Evolutionary conservation across 2,797 vertebrate species (phyloP).

Genomic region (Sebastes taczanowskii): DNA sequence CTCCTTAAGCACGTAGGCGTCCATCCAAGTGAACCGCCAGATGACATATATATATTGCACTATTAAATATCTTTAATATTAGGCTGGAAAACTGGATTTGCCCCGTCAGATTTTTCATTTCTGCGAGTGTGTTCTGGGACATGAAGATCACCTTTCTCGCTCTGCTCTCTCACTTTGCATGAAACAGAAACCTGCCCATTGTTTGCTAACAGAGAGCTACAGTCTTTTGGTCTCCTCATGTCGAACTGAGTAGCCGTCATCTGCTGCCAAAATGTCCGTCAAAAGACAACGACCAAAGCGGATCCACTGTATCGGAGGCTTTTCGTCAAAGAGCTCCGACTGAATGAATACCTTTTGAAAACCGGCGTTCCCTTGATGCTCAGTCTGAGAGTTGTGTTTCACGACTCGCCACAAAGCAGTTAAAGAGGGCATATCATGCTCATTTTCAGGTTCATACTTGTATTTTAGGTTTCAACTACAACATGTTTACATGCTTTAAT

Average conservation of each 20-base stretch:
- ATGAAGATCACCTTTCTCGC: conserved; percentile 59
- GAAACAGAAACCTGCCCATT: conserved; percentile 86
- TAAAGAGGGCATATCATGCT: conserved; percentile 48
- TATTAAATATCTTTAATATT: conserved; percentile 44
- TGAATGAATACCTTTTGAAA: conserved; percentile 52
- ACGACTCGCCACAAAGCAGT: conserved; percentile 45
- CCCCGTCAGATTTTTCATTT: conserved; percentile 30
- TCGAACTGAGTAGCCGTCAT: conserved; percentile 83
- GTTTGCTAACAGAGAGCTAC: conserved; percentile 81
- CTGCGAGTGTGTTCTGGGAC: conserved; percentile 30
- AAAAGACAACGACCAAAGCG: conserved; percentile 81
- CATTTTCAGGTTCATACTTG: no score
- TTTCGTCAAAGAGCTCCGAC: conserved; percentile 12
- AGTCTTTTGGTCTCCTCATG: conserved; percentile 85
- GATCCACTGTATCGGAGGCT: conserved; percentile 77
- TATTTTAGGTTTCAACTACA: neutral
- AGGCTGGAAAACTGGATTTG: conserved; percentile 14
- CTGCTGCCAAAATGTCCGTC: conserved; percentile 88
- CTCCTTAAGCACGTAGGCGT: neutral
- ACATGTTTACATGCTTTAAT: neutral
- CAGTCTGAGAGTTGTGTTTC: conserved; percentile 25
- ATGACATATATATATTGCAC: conserved; percentile 8
- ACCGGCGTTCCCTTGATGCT: conserved; percentile 29
- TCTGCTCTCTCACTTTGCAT: conserved; percentile 71
- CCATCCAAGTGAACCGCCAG: conserved; percentile 31